These are phyloP conservation scores for Diuraphis noxia DNA, from an alignment of 1,140 invertebrate genomes.

Conservation along the genomic window DNA sequence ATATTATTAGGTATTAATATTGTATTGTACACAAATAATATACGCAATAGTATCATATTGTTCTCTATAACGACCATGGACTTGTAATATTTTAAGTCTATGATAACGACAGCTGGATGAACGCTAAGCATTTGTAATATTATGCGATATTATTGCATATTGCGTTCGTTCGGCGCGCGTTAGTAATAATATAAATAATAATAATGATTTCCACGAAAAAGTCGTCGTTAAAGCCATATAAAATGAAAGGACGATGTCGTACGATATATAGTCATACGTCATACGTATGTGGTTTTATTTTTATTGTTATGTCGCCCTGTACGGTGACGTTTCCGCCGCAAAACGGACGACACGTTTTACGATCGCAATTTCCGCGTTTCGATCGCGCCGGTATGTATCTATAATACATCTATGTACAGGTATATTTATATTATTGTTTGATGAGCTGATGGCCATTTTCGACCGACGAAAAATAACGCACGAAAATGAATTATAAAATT, in stretches of 20 bases:
- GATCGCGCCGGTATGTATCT: background rate
- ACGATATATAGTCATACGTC: too few relatives aligned
- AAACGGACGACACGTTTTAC: conserved; percentile 4
- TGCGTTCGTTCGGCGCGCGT: background rate
- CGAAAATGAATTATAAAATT: background rate
- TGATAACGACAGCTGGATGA: background rate
- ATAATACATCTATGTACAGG: too few relatives aligned
- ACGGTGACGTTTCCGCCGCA: background rate
- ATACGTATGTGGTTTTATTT: background rate
- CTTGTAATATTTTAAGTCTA: too few relatives aligned
- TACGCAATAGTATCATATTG: too few relatives aligned
- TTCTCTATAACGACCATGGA: too few relatives aligned
- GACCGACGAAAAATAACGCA: background rate
- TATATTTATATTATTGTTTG: background rate
- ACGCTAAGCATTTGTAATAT: background rate
- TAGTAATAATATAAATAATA: background rate
- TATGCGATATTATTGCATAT: background rate
- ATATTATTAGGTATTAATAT: background rate
- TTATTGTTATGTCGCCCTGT: background rate
- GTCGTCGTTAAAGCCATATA: background rate
- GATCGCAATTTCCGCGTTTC: background rate
- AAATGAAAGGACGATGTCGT: background rate
- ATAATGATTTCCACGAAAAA: background rate
- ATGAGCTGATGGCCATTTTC: background rate
- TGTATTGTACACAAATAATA: too few relatives aligned